Evolutionary conservation across 2,113 vertebrate genomes (phyloP), one percentile per base, ranked within the genome.

Genomic region (Periophthalmus modestus): DNA sequence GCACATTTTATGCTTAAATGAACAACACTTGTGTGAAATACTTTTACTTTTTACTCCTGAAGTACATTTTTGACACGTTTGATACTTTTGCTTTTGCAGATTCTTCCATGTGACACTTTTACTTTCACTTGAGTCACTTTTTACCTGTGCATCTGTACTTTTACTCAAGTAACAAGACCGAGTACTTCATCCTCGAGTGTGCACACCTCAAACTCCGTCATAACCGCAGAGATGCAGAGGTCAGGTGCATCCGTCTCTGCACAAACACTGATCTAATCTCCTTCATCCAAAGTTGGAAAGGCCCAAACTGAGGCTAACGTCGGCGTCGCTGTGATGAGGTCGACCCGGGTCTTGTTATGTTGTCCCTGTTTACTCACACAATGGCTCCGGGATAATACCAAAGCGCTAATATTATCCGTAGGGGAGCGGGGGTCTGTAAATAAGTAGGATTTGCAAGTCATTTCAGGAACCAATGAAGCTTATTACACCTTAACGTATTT

Each of bases 321-420:
- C 72, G 61, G 24, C 6, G 67, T 71, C 78, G 83, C n/a, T 9
- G 75, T 80, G 87, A 88, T 88, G 85, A 88, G 88, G 82, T 87
- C 78, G 72, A 74, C 70, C 82, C 72, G 62, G 80, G 79, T 77
- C 76, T 77, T 65, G 7, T 66, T 52, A n/a, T 80, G 79, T 84
- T 89, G 86, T 85, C 84, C 58, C 68, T 66, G 75, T 74, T 85
- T 85, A 88, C 77, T 83, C 77, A 59, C 61, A 77, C 80, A 78
- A 71, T 74, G 0, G 67, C 74, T 10, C 18, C 24, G 39, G 79
- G 72, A 80, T 81, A 72, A 82, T 76, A 61, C 69, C 72, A 47
- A 52, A 16, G 67, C 34, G 70, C 57, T 85, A 68, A 69, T 80
- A 59, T 79, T 79, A 80, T 83, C 70, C 62, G 67, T 54, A 43